These are phyloP conservation scores for Microplitis mediator DNA, from an alignment of 1,140 invertebrate genomes.

Conservation along the genomic window DNA sequence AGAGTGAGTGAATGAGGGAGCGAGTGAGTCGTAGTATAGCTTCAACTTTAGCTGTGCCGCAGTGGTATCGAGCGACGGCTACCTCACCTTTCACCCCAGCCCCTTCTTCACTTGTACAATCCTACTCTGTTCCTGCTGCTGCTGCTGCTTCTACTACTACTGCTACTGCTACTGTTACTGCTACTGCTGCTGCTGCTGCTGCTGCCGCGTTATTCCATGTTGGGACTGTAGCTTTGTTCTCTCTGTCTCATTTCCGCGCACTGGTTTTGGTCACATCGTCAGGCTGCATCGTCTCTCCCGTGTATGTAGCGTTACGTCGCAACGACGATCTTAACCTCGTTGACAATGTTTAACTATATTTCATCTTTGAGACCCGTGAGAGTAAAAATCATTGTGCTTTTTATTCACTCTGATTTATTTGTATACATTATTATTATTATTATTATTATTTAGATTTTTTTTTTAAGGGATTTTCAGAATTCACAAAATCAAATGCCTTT, in stretches of 20 bases:
- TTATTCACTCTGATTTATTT: not conserved
- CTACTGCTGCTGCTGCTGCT: slow-evolving; percentile 17
- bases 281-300: slow-evolving; percentile 10
- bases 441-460: not conserved
- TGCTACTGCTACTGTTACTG: slow-evolving; percentile 10
- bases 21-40: not conserved
- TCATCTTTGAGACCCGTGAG: not conserved
- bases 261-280: not conserved
- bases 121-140: not conserved
- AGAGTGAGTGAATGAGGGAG: no score
- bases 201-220: not conserved
- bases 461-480: not conserved
- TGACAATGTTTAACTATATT: slow-evolving; percentile 8
- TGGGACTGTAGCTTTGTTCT: not conserved
- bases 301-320: slow-evolving; percentile 13
- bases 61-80: slow-evolving; percentile 60
- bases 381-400: not conserved
- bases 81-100: slow-evolving; percentile 48
- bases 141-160: not conserved
- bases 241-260: not conserved
- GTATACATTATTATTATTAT: not conserved
- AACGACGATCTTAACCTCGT: slow-evolving; percentile 8
- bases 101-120: slow-evolving; percentile 23
- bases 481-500: no score
- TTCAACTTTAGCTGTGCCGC: slow-evolving; percentile 60